Conservation (phyloP, 2,888 invertebrate species). For the Galeruca laticollis region DNA sequence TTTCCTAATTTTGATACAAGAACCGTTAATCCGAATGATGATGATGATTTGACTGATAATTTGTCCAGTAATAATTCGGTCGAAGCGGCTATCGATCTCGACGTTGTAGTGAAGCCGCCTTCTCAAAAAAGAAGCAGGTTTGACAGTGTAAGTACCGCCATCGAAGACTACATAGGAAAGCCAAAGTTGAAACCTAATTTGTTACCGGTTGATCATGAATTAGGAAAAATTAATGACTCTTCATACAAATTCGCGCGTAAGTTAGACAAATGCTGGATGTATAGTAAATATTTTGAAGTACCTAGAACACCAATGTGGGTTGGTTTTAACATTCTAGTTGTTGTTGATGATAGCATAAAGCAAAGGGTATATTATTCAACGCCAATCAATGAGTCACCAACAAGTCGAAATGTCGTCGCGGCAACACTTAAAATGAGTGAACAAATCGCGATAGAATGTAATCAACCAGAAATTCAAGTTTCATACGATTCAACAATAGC, state of each 20-base stretch:
- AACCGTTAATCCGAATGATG: slow-evolving; percentile 9
- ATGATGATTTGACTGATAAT: slow-evolving; percentile 14
- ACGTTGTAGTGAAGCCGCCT: not conserved
- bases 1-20: not conserved
- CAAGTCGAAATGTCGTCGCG: not conserved
- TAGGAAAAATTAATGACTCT: not conserved
- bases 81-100: not conserved
- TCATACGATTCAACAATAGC: slow-evolving; percentile 10
- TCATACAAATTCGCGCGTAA: not conserved
- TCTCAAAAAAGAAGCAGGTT: not conserved
- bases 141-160: not conserved
- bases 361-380: slow-evolving; percentile 7
- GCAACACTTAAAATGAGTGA: not conserved
- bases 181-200: slow-evolving; percentile 4
- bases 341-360: not conserved
- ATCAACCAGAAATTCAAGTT: slow-evolving; percentile 18
- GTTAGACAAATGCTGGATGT: slow-evolving; percentile 3
- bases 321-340: not conserved
- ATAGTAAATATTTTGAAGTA: not conserved
- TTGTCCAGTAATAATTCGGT: slow-evolving; percentile 5
- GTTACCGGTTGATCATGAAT: slow-evolving; percentile 9
- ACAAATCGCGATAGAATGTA: not conserved
- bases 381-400: slow-evolving; percentile 1
- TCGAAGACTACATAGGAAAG: slow-evolving; percentile 6
- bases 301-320: slow-evolving; percentile 10